phyloP scores from a whole-genome alignment of 1,140 invertebrate genomes.

The Lepeophtheirus salmonis region DNA sequence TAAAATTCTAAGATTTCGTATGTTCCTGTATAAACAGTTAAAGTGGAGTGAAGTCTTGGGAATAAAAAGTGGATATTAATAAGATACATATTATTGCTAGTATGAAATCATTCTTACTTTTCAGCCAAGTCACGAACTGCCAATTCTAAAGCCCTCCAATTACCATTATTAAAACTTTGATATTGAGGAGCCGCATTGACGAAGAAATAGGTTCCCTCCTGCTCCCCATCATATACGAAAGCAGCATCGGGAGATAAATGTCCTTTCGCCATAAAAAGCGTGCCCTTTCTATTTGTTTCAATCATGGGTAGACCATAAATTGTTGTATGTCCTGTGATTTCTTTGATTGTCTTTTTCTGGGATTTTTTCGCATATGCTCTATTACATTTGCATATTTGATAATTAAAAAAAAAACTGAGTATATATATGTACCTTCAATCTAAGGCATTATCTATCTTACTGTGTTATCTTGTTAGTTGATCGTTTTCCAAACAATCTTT shows the following conservation, averaged over 20 bases:
- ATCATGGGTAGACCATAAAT: conserved; percentile 4
- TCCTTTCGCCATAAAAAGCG: conserved; percentile 19
- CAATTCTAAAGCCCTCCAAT: conserved; percentile 40
- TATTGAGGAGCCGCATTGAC: conserved; percentile 23
- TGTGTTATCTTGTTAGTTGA: not conserved
- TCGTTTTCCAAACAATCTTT: conserved; percentile 6
- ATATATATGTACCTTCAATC: not conserved
- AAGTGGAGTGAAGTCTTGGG: no score
- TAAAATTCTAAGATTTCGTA: not conserved
- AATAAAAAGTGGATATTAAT: no score
- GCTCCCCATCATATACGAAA: conserved; percentile 22
- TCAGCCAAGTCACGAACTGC: conserved; percentile 6
- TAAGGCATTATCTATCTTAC: no score
- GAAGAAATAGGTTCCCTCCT: conserved; percentile 17
- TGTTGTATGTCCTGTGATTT: conserved; percentile 1
- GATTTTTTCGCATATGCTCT: conserved; percentile 4
- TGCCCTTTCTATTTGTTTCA: conserved; percentile 3
- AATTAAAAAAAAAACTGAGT: not conserved
- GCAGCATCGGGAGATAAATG: conserved; percentile 24
- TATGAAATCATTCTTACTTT: conserved; percentile 1
- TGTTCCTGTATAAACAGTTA: not conserved
- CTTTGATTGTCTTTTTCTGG: conserved; percentile 3
- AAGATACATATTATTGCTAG: no score
- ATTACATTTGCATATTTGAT: no score
- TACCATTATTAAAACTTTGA: conserved; percentile 25